A percentile compares a stretch with the other conserved stretches of the same genome.
Evolutionary conservation across 2,797 vertebrate species (phyloP).

Genomic region (Miichthys miiuy): DNA sequence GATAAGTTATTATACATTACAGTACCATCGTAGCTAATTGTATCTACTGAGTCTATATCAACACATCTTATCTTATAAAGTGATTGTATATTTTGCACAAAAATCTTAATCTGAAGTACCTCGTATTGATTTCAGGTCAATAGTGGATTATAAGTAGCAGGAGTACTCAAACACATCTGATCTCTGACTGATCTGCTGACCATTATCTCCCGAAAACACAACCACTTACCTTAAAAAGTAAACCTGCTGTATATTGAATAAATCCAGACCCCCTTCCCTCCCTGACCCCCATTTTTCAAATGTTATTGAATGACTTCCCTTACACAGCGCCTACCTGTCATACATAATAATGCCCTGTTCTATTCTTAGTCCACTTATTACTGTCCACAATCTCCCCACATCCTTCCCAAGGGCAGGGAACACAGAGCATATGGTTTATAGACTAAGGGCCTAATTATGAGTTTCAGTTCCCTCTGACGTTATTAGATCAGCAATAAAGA

Average conservation of each 20-base stretch:
- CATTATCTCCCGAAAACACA: not conserved
- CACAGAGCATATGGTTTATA: slow-evolving; percentile 7
- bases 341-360: slow-evolving; percentile 54
- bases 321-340: slow-evolving; percentile 30
- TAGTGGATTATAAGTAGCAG: not conserved
- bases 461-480: slow-evolving; percentile 37
- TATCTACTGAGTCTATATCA: not conserved
- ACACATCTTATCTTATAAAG: no score
- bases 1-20: not conserved
- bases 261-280: not conserved
- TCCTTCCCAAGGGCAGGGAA: slow-evolving; percentile 53
- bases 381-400: slow-evolving; percentile 43
- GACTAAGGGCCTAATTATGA: slow-evolving; percentile 56
- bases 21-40: not conserved
- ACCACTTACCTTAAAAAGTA: not conserved
- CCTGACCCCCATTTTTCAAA: slow-evolving; percentile 8
- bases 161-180: not conserved
- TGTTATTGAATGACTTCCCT: slow-evolving; percentile 41
- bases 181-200: not conserved
- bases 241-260: not conserved
- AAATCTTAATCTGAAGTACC: not conserved
- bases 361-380: slow-evolving; percentile 68
- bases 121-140: not conserved
- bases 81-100: not conserved
- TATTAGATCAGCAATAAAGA: slow-evolving; percentile 43